Base-by-base conservation (phyloP, 2,797 vertebrate genomes). In the Luscinia megarhynchos region DNA sequence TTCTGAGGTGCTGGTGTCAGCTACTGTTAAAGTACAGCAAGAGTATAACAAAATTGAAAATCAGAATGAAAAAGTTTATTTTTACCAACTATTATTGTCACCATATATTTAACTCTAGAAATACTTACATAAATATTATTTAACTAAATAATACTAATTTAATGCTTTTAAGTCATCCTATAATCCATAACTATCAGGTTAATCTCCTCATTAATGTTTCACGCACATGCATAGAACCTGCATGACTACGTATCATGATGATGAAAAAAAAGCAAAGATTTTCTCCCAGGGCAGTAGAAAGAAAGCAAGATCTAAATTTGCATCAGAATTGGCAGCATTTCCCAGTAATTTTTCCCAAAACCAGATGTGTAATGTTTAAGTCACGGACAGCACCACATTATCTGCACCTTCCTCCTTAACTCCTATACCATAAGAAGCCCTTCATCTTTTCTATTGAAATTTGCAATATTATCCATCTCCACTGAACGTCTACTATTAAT, bases 171-270 rank as follows among this genome's bases (percentile, higher is more conserved):
- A 67, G 4, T 53, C 10, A 41, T 40, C 29, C 51, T 67, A 26
- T n/a, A 55, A 55, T 17, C 48, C 27, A 9, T 27, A 82, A 29
- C 24, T 69, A 51, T 30, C 43, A 66, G 6, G 11, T 51, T 73
- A 54, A 58, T 55, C 36, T 79, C 29, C 7, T 81, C 50, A 64
- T 34, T 38, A 50, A 62, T 48, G 38, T 53, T 81, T 69, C 68
- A 68, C 26, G 64, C 13, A 23, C 16, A 29, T 4, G 20, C 16
- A 46, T 18, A 51, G 15, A 69, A 36, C 53, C 24, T 62, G 53
- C 38, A 45, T 0, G 0, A 46, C 16, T 26, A 48, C 3, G 0
- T 41, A 54, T 46, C 23, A 34, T 0, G 0, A 58, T 22, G 17
- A 58, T 51, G 29, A 76, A 84, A 92, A 46, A 76, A 82, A 92